A percentile compares a stretch with the other conserved stretches of the same genome.
Evolutionary conservation across 2,797 vertebrate species (phyloP).

Genomic region (Siniperca scherzeri): DNA sequence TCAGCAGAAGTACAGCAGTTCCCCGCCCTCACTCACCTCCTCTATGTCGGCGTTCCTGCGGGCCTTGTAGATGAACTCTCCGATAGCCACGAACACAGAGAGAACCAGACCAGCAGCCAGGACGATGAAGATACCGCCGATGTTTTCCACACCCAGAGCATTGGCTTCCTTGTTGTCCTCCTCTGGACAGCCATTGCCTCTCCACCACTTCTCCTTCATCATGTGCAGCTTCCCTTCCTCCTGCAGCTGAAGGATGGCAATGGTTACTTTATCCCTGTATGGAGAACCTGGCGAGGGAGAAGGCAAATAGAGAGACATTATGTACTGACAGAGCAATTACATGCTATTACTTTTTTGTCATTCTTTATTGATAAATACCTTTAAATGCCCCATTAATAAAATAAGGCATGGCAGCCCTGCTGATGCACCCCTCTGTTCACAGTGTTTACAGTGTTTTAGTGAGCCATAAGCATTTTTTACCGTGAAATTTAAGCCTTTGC

Average conservation of each 20-base stretch:
- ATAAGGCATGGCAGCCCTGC: neutral
- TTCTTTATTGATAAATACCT: neutral
- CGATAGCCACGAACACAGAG: slow-evolving; percentile 97
- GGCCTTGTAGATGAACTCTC: slow-evolving; percentile 97
- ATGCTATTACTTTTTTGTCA: neutral
- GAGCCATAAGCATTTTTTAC: neutral
- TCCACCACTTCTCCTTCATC: slow-evolving; percentile 99
- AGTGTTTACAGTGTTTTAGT: slow-evolving; percentile 1
- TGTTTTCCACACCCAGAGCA: slow-evolving; percentile 96
- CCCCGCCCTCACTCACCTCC: slow-evolving; percentile 89
- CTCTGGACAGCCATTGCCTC: slow-evolving; percentile 96
- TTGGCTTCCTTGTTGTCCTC: slow-evolving; percentile 98
- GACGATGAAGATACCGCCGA: slow-evolving; percentile 98
- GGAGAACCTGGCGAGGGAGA: slow-evolving; percentile 89
- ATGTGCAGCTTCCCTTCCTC: slow-evolving; percentile 98
- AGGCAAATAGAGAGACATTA: neutral
- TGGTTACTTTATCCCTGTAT: slow-evolving; percentile 97
- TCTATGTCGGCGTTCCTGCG: slow-evolving; percentile 94
- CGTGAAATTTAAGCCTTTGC: neutral
- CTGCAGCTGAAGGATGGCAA: slow-evolving; percentile 98
- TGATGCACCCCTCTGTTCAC: neutral
- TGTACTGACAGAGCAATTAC: neutral
- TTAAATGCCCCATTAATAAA: neutral
- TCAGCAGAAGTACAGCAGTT: neutral
- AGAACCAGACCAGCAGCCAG: slow-evolving; percentile 96